Percentiles rank a stretch among this genome's conserved stretches.
phyloP scores from a whole-genome alignment of 2,113 vertebrate genomes.

The Martes martes region DNA sequence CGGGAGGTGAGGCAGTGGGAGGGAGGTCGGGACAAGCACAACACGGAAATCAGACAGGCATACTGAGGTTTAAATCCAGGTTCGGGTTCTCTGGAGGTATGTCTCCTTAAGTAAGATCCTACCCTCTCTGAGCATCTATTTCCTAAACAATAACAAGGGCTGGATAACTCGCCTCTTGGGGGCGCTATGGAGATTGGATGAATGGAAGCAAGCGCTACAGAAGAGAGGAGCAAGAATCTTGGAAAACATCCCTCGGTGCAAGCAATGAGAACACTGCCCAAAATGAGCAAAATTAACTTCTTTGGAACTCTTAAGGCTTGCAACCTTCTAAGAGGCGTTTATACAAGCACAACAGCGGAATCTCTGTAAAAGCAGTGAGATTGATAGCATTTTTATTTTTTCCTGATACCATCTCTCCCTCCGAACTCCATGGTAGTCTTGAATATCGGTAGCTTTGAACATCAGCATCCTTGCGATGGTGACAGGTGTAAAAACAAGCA shows the following conservation, averaged over 20 bases:
- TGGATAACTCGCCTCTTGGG: background rate
- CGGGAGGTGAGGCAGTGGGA: accelerated
- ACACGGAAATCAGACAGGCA: background rate
- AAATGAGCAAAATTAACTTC: background rate
- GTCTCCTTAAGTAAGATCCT: background rate
- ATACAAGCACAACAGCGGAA: background rate
- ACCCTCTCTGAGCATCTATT: background rate
- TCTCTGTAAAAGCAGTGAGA: background rate
- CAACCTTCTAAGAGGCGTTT: background rate
- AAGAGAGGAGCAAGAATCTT: background rate
- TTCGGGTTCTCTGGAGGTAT: background rate
- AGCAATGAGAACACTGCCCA: background rate
- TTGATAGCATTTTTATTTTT: background rate
- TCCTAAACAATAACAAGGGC: background rate
- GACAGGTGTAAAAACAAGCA: background rate
- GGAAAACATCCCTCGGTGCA: background rate
- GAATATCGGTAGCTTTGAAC: background rate
- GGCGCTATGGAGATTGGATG: background rate
- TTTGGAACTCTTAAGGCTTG: background rate
- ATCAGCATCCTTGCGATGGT: background rate
- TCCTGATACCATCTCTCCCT: background rate
- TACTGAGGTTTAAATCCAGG: background rate
- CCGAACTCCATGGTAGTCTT: background rate
- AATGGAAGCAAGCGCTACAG: background rate
- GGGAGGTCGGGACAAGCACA: background rate